phyloP scores from a whole-genome alignment of 1,140 invertebrate species.

The Dryas iulia region DNA sequence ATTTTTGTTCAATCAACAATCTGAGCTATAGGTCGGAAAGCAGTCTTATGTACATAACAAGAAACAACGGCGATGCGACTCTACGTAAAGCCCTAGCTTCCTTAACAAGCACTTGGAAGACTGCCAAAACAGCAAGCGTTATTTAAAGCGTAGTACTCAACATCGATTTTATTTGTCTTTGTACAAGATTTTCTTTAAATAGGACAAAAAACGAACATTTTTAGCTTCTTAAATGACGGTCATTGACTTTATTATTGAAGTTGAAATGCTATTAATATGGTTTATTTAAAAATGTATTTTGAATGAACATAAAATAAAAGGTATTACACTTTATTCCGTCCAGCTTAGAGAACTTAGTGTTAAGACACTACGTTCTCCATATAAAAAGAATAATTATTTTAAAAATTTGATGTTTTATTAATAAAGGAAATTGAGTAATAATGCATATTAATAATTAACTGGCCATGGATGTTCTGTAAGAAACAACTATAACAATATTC shows the following conservation, averaged over 20 bases:
- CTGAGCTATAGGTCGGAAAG: constrained; percentile 9
- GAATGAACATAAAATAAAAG: no score
- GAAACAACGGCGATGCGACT: constrained; percentile 54
- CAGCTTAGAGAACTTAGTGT: no score
- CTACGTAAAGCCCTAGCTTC: constrained; percentile 59
- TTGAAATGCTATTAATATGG: not conserved
- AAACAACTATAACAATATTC: not conserved
- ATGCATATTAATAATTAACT: no score
- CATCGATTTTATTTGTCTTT: constrained; percentile 26
- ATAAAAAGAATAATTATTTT: no score
- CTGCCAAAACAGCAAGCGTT: constrained; percentile 63
- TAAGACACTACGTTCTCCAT: no score
- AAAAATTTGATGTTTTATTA: no score
- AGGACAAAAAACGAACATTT: not conserved
- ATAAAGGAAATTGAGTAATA: no score
- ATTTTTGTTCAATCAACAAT: not conserved
- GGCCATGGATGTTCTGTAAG: not conserved
- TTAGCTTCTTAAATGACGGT: not conserved
- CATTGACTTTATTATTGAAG: not conserved
- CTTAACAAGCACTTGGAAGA: constrained; percentile 71
- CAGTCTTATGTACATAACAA: constrained; percentile 47
- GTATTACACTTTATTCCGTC: no score
- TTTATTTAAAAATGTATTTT: no score
- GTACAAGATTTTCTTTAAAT: constrained; percentile 9
- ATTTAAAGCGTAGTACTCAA: constrained; percentile 44